Conservation (phyloP, 2,797 vertebrate species). For the Semaprochilodus insignis region DNA sequence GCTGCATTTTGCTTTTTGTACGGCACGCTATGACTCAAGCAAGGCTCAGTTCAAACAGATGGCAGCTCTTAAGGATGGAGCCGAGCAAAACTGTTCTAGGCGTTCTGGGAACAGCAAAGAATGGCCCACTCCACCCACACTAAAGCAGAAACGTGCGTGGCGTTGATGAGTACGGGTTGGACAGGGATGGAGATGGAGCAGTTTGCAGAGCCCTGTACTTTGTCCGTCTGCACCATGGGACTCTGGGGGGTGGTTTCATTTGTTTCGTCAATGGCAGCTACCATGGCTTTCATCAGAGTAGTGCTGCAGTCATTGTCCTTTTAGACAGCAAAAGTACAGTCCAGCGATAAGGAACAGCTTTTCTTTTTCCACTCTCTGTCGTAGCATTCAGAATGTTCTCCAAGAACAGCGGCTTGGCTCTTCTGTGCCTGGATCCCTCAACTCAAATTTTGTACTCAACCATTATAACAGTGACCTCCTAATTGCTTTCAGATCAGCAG, state of each 20-base stretch:
- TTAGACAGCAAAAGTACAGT: conserved; percentile 1
- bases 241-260: neutral
- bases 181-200: conserved; percentile 4
- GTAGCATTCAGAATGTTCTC: neutral
- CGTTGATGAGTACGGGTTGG: conserved; percentile 42
- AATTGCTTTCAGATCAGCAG: conserved; percentile 6
- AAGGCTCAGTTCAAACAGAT: conserved; percentile 55
- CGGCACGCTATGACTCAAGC: conserved; percentile 51
- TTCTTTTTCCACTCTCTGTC: neutral
- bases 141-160: conserved; percentile 16
- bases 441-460: neutral
- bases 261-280: conserved; percentile 23
- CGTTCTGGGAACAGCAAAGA: conserved; percentile 49
- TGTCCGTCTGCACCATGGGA: conserved; percentile 22
- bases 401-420: neutral
- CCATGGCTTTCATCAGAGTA: conserved; percentile 15
- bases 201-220: conserved; percentile 17
- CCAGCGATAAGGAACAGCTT: neutral
- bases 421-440: neutral
- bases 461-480: neutral
- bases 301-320: neutral
- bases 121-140: conserved; percentile 57
- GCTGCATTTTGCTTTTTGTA: conserved; percentile 40
- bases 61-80: conserved; percentile 57
- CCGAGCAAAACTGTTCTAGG: conserved; percentile 41